Base-by-base conservation (phyloP, 2,113 vertebrate genomes). In the Coregonus clupeaformis region DNA sequence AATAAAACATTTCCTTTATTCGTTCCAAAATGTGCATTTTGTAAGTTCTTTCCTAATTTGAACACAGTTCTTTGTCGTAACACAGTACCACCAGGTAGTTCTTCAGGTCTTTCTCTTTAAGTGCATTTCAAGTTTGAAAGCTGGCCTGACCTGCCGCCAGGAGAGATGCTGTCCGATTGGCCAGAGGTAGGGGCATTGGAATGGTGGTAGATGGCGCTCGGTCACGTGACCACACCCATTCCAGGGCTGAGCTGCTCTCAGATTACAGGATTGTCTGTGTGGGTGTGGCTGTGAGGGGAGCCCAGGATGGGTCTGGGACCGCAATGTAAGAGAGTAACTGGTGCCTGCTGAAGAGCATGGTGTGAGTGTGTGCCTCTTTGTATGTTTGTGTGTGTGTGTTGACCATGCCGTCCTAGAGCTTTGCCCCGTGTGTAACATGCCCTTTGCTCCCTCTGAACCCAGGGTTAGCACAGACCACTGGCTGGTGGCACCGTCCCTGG, bases 71-170 rank as follows among this genome's bases (percentile, higher is more conserved):
- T 89, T 90, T 85, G 88, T 90, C 89, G 86, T 86, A 88, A 92
- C 91, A 87, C 90, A 91, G 92, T 93, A 93, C 91, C 92, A 93
- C 86, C 91, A 91, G 89, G 91, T 90, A 90, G 90, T 90, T 95
- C 93, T 94, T 93, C 90, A 86, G 91, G 83, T 90, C 88, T 86
- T 82, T 83, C 82, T 92, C 82, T 89, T 89, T 90, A 93, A 96
- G 95, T 94, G 96, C 96, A 94, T 95, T 95, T 96, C 94, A 91
- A 89, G 89, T 92, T 92, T 80, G 86, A 91, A 92, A 94, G 82
- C 93, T 93, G 84, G 69, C 65, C 70, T 80, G 80, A 29, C 63
- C 65, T 18, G 85, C 90, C 82, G 64, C 84, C 74, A 85, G 79
- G 76, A n/a, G 77, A 78, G 66, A 84, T 1, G 78, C 36, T 63